Evolutionary conservation across 2,888 invertebrate species (phyloP), one percentile per base, ranked within the genome.

Genomic region (Chrysolina americana): DNA sequence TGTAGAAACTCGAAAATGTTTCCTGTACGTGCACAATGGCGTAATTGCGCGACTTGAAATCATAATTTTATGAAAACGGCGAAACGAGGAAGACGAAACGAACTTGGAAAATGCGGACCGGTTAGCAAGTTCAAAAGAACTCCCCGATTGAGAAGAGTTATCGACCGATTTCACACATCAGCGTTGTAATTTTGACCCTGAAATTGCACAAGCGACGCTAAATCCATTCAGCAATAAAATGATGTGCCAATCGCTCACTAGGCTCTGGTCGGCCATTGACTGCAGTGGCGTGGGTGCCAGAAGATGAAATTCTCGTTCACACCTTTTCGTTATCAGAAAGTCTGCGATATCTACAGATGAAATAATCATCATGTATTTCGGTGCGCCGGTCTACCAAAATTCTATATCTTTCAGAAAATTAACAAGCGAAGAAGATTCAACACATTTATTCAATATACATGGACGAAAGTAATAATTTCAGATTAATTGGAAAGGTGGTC

Each of bases 131-230:
- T 65, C 65, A 65, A 65, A 65, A 65, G 41, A 21, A 47, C 23
- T 65, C 65, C 15, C 15, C 2, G 21, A 23, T 47, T 8, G 44
- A 23, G 19, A 41, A 48, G 48, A 65, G 75, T 74, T 80, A 81
- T 81, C 80, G 81, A 81, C 79, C 80, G 78, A 81, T 81, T 81
- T 80, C 76, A 75, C 78, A 80, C 79, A 76, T 78, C 70, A 70
- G 72, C 74, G 77, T 81, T 75, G 81, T 80, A 82, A 81, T 82
- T 79, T 78, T 81, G 81, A 82, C 81, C 81, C 78, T 81, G 81
- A 81, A 79, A 76, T 71, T 76, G 73, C 76, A 75, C 71, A 75
- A 71, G 68, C 64, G 63, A 56, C 19, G 70, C 53, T 66, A 41
- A 69, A 77, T 71, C 71, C 75, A 75, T 75, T 75, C 75, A 77